These are phyloP conservation scores for Odontomachus brunneus DNA, from an alignment of 1,140 invertebrate genomes.

Conservation along the genomic window DNA sequence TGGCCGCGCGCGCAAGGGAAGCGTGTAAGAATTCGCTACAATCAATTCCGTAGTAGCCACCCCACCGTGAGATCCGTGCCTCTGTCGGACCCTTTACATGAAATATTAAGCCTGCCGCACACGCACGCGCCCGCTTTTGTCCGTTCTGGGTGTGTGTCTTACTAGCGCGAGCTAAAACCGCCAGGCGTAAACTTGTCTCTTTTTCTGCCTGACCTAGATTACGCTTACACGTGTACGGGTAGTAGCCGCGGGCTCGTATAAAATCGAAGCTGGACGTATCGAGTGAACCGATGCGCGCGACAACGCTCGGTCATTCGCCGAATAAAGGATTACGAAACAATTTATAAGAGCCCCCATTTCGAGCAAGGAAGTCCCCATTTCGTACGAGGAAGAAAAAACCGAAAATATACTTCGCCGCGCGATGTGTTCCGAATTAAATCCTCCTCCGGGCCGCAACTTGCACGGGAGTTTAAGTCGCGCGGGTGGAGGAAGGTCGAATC, in stretches of 20 bases:
- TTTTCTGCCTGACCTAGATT: conserved; percentile 66
- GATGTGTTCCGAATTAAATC: neutral
- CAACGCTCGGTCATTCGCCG: conserved; percentile 42
- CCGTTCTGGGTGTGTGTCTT: conserved; percentile 12
- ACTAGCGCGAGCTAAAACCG: conserved; percentile 31
- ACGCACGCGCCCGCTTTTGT: conserved; percentile 38
- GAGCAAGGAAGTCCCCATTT: too few species aligned
- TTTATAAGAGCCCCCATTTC: neutral
- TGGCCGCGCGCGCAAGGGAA: neutral
- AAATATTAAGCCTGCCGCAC: conserved; percentile 66
- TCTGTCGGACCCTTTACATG: conserved; percentile 64
- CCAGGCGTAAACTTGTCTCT: conserved; percentile 36
- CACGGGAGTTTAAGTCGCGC: neutral
- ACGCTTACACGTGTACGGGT: conserved; percentile 32
- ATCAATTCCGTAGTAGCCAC: conserved; percentile 64
- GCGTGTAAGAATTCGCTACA: conserved; percentile 67
- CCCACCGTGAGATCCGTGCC: conserved; percentile 56
- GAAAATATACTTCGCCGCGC: conserved; percentile 45
- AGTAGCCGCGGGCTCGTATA: conserved; percentile 50
- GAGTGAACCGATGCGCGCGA: conserved; percentile 5
- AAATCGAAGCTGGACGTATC: conserved; percentile 63
- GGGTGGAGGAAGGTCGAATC: neutral
- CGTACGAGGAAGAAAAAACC: neutral
- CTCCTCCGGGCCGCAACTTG: conserved; percentile 27
- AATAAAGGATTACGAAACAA: conserved; percentile 44